A percentile compares a stretch with the other conserved stretches of the same genome.
These are phyloP conservation scores for Xestia ashworthii DNA, from an alignment of 2,888 invertebrate genomes.

Conservation along the genomic window DNA sequence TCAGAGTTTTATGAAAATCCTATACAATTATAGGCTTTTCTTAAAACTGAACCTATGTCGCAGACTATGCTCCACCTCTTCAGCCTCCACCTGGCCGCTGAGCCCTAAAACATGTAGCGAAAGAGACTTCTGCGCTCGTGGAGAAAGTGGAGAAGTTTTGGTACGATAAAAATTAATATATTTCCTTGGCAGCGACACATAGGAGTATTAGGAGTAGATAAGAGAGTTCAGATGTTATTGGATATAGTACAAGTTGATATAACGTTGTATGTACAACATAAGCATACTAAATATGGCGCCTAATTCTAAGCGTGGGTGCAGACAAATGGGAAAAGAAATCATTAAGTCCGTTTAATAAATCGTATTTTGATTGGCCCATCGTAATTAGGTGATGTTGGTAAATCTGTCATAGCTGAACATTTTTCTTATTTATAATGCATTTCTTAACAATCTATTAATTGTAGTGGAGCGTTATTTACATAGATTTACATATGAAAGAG, in stretches of 20 bases:
- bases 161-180: neutral
- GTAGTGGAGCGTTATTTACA: slow-evolving; percentile 40
- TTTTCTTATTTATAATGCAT: slow-evolving; percentile 48
- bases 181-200: neutral
- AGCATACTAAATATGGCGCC: slow-evolving; percentile 33
- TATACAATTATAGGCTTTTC: neutral
- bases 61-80: neutral
- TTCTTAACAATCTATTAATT: slow-evolving; percentile 53
- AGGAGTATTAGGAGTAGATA: neutral
- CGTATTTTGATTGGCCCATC: slow-evolving; percentile 54
- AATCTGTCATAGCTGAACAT: slow-evolving; percentile 51
- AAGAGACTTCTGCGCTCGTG: neutral
- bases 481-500: slow-evolving; percentile 53
- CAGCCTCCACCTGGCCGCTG: neutral
- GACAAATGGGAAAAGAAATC: slow-evolving; percentile 44
- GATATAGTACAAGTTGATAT: neutral
- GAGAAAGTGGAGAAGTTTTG: neutral
- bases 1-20: neutral
- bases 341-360: slow-evolving; percentile 47
- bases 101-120: neutral
- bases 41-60: neutral
- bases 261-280: neutral
- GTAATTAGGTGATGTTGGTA: slow-evolving; percentile 41
- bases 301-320: slow-evolving; percentile 47
- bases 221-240: neutral